Evolutionary conservation across 2,888 invertebrate species (phyloP).

Genomic region (Drosophila cracens): DNA sequence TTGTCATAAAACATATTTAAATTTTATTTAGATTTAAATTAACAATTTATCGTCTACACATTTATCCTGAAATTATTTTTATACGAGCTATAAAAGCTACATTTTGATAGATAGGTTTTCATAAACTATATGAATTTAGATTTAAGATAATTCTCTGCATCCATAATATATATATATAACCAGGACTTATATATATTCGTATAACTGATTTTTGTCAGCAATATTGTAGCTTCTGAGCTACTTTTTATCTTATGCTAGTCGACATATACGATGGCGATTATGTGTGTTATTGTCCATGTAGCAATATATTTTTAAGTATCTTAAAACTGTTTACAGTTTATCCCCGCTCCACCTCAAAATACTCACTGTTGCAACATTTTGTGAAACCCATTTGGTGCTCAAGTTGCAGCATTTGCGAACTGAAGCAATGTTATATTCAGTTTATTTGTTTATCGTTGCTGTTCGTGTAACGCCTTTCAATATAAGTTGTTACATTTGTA

Average conservation of each 20-base stretch:
- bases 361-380: background rate
- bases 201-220: background rate
- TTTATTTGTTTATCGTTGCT: constrained; percentile 20
- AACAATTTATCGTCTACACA: background rate
- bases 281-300: background rate
- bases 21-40: background rate
- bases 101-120: background rate
- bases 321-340: background rate
- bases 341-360: background rate
- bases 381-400: background rate
- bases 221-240: background rate
- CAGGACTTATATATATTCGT: background rate
- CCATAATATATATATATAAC: background rate
- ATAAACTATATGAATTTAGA: background rate
- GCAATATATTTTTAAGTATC: background rate
- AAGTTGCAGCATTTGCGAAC: constrained; percentile 2
- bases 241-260: background rate
- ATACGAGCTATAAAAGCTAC: background rate
- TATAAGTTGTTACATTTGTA: constrained; percentile 13
- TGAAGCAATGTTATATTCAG: background rate
- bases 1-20: background rate
- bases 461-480: constrained; percentile 10
- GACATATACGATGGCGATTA: background rate
- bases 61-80: too few relatives aligned
- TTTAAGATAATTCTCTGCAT: background rate